Conservation (phyloP, 2,797 vertebrate genomes). For the Oreonectes daqikongensis region DNA sequence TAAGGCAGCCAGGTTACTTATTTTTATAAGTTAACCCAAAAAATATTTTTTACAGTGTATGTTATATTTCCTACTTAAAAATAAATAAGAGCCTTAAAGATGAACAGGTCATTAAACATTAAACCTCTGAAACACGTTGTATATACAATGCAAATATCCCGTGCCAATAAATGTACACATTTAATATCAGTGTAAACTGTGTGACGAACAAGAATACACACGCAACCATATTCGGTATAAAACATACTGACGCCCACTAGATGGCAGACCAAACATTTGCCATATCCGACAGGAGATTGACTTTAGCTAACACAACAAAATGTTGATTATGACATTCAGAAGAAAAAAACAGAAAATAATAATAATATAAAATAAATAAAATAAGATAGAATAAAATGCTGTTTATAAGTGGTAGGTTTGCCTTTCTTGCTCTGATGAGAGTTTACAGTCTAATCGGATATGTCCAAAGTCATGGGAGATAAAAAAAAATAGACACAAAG, state of each 20-base stretch:
- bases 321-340: neutral
- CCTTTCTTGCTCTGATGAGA: constrained; percentile 28
- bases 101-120: neutral
- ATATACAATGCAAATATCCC: neutral
- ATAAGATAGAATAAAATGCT: neutral
- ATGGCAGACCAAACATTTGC: constrained; percentile 29
- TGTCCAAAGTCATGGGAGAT: neutral
- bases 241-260: constrained; percentile 7
- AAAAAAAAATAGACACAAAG: neutral
- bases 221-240: neutral
- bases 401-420: no score
- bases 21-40: no score
- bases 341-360: neutral
- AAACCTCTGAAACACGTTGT: neutral
- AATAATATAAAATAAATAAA: neutral
- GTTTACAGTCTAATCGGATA: constrained; percentile 41
- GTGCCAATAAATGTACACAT: neutral
- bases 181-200: no score
- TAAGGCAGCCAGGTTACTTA: no score
- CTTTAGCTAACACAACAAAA: neutral
- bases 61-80: no score
- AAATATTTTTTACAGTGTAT: no score
- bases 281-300: no score
- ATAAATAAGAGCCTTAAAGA: no score
- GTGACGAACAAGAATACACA: no score